Evolutionary conservation across 2,888 invertebrate genomes (phyloP).

Genomic region (Polydrusus pterygomalis): DNA sequence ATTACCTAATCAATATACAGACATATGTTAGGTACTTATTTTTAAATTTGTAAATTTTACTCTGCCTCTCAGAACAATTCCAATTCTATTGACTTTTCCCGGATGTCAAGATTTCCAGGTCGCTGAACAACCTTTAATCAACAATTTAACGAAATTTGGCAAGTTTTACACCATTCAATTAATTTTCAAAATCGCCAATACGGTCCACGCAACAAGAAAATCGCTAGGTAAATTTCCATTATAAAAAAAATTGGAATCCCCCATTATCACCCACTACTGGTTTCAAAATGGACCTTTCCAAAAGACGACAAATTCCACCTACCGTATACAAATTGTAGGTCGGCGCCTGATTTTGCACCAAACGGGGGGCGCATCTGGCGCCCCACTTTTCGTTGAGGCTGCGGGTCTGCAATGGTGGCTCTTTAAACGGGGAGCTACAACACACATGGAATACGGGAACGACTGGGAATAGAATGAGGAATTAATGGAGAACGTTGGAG

Average conservation of each 20-base stretch:
- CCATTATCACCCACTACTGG: background rate
- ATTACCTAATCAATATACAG: no score
- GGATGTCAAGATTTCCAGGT: background rate
- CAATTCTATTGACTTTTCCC: background rate
- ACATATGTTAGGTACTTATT: no score
- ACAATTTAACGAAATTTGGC: no score
- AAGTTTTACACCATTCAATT: no score
- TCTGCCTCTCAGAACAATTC: no score
- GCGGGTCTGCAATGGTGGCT: conserved; percentile 56
- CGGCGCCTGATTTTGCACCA: conserved; percentile 39
- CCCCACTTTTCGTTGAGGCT: conserved; percentile 49
- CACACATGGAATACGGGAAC: conserved; percentile 48
- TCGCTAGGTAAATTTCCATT: no score
- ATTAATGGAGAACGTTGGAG: conserved; percentile 32
- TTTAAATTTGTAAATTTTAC: no score
- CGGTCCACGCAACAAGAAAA: no score
- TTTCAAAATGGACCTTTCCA: background rate
- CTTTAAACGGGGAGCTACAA: conserved; percentile 41
- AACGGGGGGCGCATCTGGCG: conserved; percentile 57
- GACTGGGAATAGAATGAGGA: conserved; percentile 31
- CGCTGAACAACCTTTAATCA: background rate
- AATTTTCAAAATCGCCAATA: no score
- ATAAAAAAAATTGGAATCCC: background rate
- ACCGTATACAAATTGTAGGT: conserved; percentile 52
- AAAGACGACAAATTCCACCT: conserved; percentile 24